Evolutionary conservation across 1,140 invertebrate species (phyloP), one percentile per base, ranked within the genome.

Genomic region (Hyphantria cunea): DNA sequence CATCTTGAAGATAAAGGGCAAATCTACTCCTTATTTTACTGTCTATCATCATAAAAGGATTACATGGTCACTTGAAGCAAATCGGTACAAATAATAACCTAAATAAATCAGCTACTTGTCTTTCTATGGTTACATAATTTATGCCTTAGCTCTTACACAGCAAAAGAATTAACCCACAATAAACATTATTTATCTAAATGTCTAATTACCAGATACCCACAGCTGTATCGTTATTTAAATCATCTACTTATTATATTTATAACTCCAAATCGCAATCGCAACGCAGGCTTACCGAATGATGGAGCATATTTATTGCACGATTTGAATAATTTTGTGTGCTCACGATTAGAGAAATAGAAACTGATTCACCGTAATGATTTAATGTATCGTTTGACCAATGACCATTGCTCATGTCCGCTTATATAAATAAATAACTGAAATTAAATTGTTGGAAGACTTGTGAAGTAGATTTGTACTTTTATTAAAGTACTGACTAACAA

Each of bases 161-260:
- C 17, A 25, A 3, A 25, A 25, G 17, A 25, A 25, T 5, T 25
- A 3, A 1, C 17, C 7, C 33, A 65, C 41, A 65, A 59, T 65
- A 59, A 59, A 44, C 41, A 52, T 33, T 13, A 48, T 8, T 25
- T 5, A 25, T 1, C 17, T 25, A 25, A 25, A 50, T 11, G 50
- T 45, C 50, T 65, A 47, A 65, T 65, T 58, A 63, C 12, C 60
- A 31, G 6, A 12, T 7, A 48, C 17, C 17, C 47, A 48, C 13
- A 34, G 50, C 45, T 47, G 59, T n/a, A 39, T 52, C 11, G 17
- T 47, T 42, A 59, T 48, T 54, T 11, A 25, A 47, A 48, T 49
- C 47, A 9, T 5, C 17, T 12, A 49, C n/a, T 25, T 37, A 37
- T 34, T 45, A 56, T 25, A 15, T 58, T 48, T 58, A 49, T 49